A percentile compares a stretch with the other conserved stretches of the same genome.
Conservation (phyloP, 2,888 invertebrate genomes). For the Oegoconia quadripuncta region DNA sequence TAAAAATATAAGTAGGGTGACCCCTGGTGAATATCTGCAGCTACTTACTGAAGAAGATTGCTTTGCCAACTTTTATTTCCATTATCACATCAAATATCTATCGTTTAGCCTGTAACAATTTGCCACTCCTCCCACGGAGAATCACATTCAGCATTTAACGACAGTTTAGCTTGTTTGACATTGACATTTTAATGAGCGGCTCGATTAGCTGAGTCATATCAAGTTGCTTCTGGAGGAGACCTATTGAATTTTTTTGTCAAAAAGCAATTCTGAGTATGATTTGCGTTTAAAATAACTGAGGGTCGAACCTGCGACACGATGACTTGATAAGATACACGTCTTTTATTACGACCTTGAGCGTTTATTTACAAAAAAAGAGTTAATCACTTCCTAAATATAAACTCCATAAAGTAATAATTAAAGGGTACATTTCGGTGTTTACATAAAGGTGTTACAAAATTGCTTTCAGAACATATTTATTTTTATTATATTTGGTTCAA, state of each 20-base stretch:
- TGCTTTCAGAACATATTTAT: too few relatives aligned
- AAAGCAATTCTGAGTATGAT: slow-evolving; percentile 6
- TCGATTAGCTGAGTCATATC: slow-evolving; percentile 21
- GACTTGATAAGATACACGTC: not conserved
- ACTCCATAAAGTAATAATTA: too few relatives aligned
- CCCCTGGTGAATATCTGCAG: too few relatives aligned
- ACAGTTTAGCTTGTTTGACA: slow-evolving; percentile 20
- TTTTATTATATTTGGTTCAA: too few relatives aligned
- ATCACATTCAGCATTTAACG: slow-evolving; percentile 11
- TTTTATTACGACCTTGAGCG: not conserved
- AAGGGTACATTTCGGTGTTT: too few relatives aligned
- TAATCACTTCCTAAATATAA: too few relatives aligned
- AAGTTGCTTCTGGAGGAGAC: slow-evolving; percentile 6
- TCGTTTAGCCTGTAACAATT: too few relatives aligned
- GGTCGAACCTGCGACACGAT: not conserved
- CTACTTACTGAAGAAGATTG: too few relatives aligned
- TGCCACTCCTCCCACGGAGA: slow-evolving; percentile 11
- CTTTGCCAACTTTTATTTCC: too few relatives aligned
- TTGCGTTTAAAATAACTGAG: not conserved
- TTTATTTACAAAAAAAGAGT: not conserved
- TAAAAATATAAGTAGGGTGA: too few relatives aligned
- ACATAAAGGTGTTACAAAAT: too few relatives aligned
- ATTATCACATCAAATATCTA: too few relatives aligned
- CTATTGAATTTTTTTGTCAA: slow-evolving; percentile 17
- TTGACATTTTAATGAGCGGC: slow-evolving; percentile 25